These are phyloP conservation scores for Diachasma alloeum DNA, from an alignment of 1,140 invertebrate species.

Conservation along the genomic window DNA sequence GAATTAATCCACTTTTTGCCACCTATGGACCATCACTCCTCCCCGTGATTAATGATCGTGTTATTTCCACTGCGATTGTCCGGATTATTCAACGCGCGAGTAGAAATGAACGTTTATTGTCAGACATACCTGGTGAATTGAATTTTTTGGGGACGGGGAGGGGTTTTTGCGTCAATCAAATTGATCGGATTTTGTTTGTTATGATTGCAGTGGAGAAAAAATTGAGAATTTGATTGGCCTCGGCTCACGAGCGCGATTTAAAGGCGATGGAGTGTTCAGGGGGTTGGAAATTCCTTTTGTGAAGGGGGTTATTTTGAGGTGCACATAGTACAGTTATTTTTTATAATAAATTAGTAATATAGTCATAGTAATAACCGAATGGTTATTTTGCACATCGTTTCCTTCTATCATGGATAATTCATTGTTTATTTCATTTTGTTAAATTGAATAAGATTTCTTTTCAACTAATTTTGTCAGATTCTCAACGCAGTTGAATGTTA, in stretches of 20 bases:
- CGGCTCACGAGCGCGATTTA: neutral
- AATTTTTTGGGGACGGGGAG: neutral
- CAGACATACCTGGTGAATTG: neutral
- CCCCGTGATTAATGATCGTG: neutral
- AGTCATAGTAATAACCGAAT: no score
- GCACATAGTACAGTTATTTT: no score
- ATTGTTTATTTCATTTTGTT: no score
- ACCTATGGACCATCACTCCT: neutral
- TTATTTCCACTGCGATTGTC: neutral
- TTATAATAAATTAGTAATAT: no score
- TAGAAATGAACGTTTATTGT: neutral
- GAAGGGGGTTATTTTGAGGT: neutral
- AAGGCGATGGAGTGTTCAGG: neutral
- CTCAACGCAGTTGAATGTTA: no score
- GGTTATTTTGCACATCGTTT: no score
- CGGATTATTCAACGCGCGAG: neutral
- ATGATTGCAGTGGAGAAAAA: neutral
- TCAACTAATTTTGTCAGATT: no score
- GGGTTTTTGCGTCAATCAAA: neutral
- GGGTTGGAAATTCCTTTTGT: neutral
- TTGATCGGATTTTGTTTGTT: neutral
- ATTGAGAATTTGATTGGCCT: neutral
- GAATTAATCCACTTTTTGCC: constrained; percentile 38
- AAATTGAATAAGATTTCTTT: no score
- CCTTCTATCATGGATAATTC: no score